Evolutionary conservation across 2,113 vertebrate genomes (phyloP), one percentile per base, ranked within the genome.

Genomic region (Phyllostomus hastatus): DNA sequence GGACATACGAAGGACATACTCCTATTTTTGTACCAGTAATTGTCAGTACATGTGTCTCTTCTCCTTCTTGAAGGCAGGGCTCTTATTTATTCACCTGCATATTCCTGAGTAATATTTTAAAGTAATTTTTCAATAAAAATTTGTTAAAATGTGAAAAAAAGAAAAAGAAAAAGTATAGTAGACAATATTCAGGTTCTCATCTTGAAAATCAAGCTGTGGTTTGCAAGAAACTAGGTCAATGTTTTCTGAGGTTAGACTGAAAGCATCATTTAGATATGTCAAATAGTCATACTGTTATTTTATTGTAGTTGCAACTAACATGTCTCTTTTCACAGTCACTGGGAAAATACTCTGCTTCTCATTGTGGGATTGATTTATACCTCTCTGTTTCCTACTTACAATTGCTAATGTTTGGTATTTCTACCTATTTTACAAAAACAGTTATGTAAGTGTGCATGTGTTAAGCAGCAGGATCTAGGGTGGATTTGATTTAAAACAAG

Each of bases 271-370:
- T 88, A 73, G 17, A 64, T 84, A 38, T 38, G 59, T 87, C 75
- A 96, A 84, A 91, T 81, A 92, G 86, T 54, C 33, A 82, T 64
- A 31, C 6, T 64, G 48, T 66, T 78, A 95, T 69, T 88, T 92
- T 85, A 69, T 78, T 83, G 22, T 80, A 57, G 86, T 64, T 94
- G 57, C 26, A 86, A 93, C 19, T 69, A 78, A 91, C 41, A 64
- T 22, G 93, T 94, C 48, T 19, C 64, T 94, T 88, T 96, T 64
- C 67, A 79, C 1, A 92, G 59, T 89, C 26, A 17, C 28, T 38
- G 24, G 59, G 48, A 64, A 96, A 97, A 89, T 75, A 59, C 41
- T 72, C 67, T 73, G 35, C 14, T 84, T 79, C 73, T 93, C n/a
- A 24, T 22, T n/a, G n/a, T 89, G 61, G 10, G 24, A 24, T 46